Evolutionary conservation across 1,140 invertebrate genomes (phyloP), one percentile per base, ranked within the genome.

Genomic region (Euglossa dilemma): DNA sequence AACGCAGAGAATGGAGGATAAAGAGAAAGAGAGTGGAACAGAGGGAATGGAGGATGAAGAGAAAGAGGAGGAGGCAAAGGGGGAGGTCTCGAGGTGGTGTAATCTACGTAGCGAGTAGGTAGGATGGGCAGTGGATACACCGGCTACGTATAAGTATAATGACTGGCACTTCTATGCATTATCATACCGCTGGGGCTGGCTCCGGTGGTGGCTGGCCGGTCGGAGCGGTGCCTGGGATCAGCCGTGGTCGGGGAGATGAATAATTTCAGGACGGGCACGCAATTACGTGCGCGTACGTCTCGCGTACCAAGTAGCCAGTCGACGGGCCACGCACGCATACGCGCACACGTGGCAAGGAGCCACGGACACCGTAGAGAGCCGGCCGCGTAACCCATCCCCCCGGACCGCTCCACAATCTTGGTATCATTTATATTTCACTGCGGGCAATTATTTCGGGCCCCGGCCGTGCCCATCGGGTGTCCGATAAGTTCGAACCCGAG

Each of bases 81-180:
- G 54, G 50, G 67, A 54, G 73, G 77, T 43, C 66, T 76, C 69
- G 80, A 69, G 87, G 89, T 89, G 84, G 87, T 91, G 86, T 89
- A 91, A 91, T 91, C 88, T 91, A 88, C 90, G 87, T 90, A 84
- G 83, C 86, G 76, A 85, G 87, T 89, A 89, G 87, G 87, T 89
- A 85, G 85, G 86, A 89, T 81, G 88, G 86, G 83, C 72, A 76
- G 75, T 86, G 87, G 87, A 85, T 88, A 87, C 86, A 87, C 85
- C 83, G 80, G 85, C 83, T 89, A 88, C 85, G 87, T 87, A 86
- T 89, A 89, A 87, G 90, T 91, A 92, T 92, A 93, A 93, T 94
- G 93, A 93, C 93, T 93, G 93, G 92, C 93, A 94, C 92, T 94
- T 94, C 91, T 93, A 94, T 94, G 92, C 93, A 94, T 94, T 94